Conservation (phyloP, 2,797 vertebrate genomes). For the Spinus pinus region DNA sequence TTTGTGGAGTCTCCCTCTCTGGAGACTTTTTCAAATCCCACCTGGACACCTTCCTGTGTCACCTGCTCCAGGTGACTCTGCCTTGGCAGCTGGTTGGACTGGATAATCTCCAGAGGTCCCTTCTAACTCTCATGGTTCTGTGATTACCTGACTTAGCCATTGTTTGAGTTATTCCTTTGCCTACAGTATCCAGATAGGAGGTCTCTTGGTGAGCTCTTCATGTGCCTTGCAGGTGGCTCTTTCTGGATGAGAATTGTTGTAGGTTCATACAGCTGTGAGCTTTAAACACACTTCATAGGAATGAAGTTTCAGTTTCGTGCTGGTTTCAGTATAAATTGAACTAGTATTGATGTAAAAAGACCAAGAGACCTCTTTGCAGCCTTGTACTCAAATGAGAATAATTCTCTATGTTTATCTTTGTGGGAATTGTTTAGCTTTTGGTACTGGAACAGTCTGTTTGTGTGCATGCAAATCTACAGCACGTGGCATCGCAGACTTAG, state of each 20-base stretch:
- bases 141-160: background rate
- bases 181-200: background rate
- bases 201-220: background rate
- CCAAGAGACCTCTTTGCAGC: background rate
- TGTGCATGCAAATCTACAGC: background rate
- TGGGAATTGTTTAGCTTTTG: background rate
- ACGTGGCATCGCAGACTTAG: background rate
- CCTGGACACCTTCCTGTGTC: background rate
- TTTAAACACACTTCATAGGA: background rate
- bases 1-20: background rate
- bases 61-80: background rate
- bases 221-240: background rate
- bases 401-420: rapidly evolving
- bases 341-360: background rate
- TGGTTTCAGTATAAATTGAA: background rate
- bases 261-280: rapidly evolving
- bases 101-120: background rate
- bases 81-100: background rate
- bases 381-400: background rate
- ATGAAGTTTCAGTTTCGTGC: background rate
- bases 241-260: background rate
- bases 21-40: background rate
- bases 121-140: background rate
- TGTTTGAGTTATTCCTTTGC: background rate
- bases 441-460: background rate